Conservation (phyloP, 2,797 vertebrate species). For the Parambassis ranga region DNA sequence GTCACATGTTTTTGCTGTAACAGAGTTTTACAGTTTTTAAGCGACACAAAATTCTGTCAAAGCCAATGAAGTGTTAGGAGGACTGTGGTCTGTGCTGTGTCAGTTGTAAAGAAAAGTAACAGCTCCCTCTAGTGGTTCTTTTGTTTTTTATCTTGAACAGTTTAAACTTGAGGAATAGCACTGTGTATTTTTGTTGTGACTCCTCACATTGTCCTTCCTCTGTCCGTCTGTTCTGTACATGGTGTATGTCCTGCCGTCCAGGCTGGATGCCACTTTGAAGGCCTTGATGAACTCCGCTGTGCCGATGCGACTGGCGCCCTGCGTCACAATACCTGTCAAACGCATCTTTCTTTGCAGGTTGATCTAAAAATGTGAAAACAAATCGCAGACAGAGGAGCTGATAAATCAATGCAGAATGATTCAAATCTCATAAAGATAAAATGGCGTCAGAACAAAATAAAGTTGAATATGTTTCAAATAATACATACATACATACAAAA, state of each 20-base stretch:
- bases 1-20: too few relatives aligned
- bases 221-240: conserved; percentile 70
- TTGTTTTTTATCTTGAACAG: not conserved
- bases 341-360: conserved; percentile 90
- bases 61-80: not conserved
- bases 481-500: not conserved
- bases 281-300: conserved; percentile 85
- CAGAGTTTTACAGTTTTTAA: too few relatives aligned
- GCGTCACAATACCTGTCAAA: conserved; percentile 88
- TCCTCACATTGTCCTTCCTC: conserved; percentile 78
- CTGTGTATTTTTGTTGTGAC: not conserved
- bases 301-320: conserved; percentile 90
- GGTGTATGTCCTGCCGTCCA: conserved; percentile 81
- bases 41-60: not conserved
- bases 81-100: not conserved
- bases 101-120: not conserved
- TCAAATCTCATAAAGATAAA: not conserved
- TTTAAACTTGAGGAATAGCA: not conserved
- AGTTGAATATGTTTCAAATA: not conserved
- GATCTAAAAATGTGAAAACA: conserved; percentile 73
- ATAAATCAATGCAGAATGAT: not conserved
- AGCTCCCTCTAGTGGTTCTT: conserved; percentile 6
- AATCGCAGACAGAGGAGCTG: not conserved
- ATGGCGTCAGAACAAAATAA: not conserved
- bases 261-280: conserved; percentile 91